Conservation (phyloP, 30 jellyfish, hydroid and myxozoan species). For the Rhopilema esculentum region DNA sequence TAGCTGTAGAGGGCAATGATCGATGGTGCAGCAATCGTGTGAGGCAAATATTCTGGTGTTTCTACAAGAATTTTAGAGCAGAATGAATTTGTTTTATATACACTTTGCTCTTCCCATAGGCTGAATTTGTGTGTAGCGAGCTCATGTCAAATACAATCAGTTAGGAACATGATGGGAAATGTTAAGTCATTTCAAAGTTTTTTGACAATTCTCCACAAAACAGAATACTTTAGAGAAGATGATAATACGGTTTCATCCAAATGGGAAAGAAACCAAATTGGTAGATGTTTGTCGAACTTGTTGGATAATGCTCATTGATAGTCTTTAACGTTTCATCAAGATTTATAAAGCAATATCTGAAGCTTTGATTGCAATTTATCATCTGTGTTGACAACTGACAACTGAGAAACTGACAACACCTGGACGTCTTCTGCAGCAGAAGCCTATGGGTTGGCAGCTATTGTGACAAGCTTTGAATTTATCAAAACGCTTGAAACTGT, state of each 20-base stretch:
- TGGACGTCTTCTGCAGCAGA: background rate
- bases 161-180: background rate
- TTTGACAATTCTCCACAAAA: background rate
- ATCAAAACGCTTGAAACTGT: background rate
- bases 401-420: background rate
- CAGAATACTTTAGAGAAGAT: background rate
- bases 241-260: background rate
- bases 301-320: slow-evolving; percentile 34
- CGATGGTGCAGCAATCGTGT: slow-evolving; percentile 52
- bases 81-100: slow-evolving; percentile 17
- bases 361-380: slow-evolving; percentile 36
- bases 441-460: background rate
- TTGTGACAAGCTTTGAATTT: slow-evolving; percentile 7
- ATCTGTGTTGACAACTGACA: too few species aligned
- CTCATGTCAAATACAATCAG: background rate
- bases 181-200: background rate
- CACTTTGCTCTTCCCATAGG: slow-evolving; percentile 34
- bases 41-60: slow-evolving; percentile 42
- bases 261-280: slow-evolving; percentile 3
- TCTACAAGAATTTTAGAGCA: slow-evolving; percentile 2
- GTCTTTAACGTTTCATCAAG: background rate
- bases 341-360: slow-evolving; percentile 25
- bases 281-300: slow-evolving; percentile 62
- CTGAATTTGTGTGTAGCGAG: slow-evolving; percentile 12
- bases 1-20: slow-evolving; percentile 21